Conservation (phyloP, 2,113 vertebrate species). For the Burhinus bistriatus region DNA sequence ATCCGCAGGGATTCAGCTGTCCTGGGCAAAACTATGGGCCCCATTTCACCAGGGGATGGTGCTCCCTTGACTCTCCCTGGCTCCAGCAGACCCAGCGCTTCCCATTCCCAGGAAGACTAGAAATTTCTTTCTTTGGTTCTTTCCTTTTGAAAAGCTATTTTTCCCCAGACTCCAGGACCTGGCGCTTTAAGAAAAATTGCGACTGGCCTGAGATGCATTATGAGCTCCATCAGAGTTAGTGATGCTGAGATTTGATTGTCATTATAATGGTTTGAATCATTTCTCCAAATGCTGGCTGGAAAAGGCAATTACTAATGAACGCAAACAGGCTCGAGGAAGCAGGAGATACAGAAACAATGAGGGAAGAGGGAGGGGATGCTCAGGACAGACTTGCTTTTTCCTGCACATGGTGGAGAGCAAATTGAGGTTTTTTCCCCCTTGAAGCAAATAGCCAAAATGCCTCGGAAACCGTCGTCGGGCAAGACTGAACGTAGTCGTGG, state of each 20-base stretch:
- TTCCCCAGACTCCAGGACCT: neutral
- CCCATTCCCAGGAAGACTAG: neutral
- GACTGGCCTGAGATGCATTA: neutral
- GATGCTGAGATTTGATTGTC: neutral
- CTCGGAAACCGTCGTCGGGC: neutral
- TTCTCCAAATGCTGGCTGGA: neutral
- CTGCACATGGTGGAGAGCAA: neutral
- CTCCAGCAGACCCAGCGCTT: neutral
- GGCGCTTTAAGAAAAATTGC: neutral
- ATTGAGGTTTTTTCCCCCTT: neutral
- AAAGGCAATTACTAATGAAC: neutral
- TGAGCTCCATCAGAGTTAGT: neutral
- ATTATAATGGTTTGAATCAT: neutral
- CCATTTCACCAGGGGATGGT: neutral
- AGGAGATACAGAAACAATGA: neutral
- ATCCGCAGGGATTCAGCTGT: neutral
- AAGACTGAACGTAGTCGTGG: rapidly evolving
- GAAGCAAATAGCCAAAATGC: neutral
- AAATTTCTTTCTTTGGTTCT: neutral
- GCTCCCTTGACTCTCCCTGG: neutral
- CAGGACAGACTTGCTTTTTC: neutral
- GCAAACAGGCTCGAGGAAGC: neutral
- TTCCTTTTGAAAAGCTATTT: neutral
- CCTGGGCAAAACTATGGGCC: neutral
- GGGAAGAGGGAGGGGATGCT: neutral